Evolutionary conservation across 2,888 invertebrate species (phyloP), one percentile per base, ranked within the genome.

Genomic region (Artemia sp.): DNA sequence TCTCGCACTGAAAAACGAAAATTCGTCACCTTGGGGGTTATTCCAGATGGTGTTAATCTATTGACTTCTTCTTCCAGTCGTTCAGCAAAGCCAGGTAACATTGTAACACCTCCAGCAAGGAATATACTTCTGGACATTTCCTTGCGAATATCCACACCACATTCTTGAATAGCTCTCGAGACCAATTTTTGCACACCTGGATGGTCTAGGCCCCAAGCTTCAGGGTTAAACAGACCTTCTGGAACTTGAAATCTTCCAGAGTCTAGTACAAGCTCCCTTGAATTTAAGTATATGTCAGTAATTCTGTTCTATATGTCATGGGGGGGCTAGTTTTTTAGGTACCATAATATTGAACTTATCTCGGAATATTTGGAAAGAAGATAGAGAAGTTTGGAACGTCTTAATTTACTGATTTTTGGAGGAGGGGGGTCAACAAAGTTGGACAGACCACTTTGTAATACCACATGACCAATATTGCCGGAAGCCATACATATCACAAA

Each of bases 71-170:
- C 74, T 73, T 82, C 79, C n/a, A 84, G 76, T 71, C 83, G 76
- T 70, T 82, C 82, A 5, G 80, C 79, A 75, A 84, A 80, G 12
- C 83, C 83, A 12, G 82, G 82, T 67, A 83, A 75, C 74, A 82
- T 76, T 0, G 83, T 82, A 38, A 81, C 79, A 8, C 79, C 79
- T 38, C 83, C 84, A 52, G 82, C 80, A 70, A 84, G 75, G 74
- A 80, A 83, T 72, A 84, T 82, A 73, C 82, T 82, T 73, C 82
- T 78, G 72, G 80, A 80, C 79, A 82, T 80, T 73, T 81, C 80
- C 73, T 80, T 78, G n/a, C 83, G 76, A 69, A 80, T 78, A 75
- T 84, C 83, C 75, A 84, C 80, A n/a, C 83, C 82, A 73, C 82
- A 82, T 70, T 80, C 80, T 75, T 75, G 80, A 69, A 84, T 80